Base-by-base conservation (phyloP, 2,888 invertebrate genomes). In the Ferdinandea cuprea region DNA sequence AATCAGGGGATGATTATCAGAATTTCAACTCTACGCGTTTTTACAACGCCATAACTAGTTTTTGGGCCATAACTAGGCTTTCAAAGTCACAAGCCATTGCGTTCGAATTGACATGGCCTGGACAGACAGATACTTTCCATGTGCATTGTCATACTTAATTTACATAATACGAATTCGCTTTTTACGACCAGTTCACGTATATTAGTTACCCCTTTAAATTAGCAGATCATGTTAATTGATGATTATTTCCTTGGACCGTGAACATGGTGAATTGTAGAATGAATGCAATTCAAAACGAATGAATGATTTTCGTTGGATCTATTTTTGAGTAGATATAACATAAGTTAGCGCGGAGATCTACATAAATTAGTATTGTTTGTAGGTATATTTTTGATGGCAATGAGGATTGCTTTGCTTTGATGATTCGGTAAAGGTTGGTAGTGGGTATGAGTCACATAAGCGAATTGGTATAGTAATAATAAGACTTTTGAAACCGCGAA, bases 1-100 rank as follows among this genome's bases (percentile, higher is more conserved):
- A 79, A 69, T 69, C 59, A 50, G 52, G 2, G 15, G 44, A 44
- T 44, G 44, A 54, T 30, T 59, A 59, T 66, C 21, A 17, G 48
- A 77, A 71, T 63, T 61, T 56, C 21, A 48, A 54, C 69, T 59
- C 8, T 58, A 40, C 30, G 69, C 50, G 56, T 42, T 13, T 8
- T 37, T 71, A n/a, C n/a, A n/a, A n/a, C n/a, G n/a, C n/a, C n/a
- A n/a, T n/a, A n/a, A n/a, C 5, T 25, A 3, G 25, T 25, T 58
- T 68, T 56, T 54, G 48, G 46, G 15, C 48, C 46, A 65, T 11
- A 28, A 21, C 40, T 56, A 11, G 40, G n/a, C n/a, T n/a, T n/a
- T n/a, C 2, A 3, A 32, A 30, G 15, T 11, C 37, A 25, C 37
- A 9, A 63, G n/a, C n/a, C n/a, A n/a, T n/a, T 11, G 37, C n/a